Conservation (phyloP, 2,797 vertebrate genomes). For the Nyctalus aviator region DNA sequence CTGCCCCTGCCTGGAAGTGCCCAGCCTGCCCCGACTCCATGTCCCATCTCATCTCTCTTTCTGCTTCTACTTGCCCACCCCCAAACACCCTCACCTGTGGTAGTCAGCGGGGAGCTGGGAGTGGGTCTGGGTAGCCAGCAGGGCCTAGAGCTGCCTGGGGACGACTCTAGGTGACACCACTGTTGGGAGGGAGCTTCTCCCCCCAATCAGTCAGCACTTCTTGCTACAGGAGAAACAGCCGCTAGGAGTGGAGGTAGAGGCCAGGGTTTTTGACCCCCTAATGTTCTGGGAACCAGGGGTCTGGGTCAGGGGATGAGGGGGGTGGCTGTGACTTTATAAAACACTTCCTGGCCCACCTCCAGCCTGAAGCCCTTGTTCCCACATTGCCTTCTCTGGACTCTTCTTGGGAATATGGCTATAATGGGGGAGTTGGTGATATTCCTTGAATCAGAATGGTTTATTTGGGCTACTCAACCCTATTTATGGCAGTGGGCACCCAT, state of each 20-base stretch:
- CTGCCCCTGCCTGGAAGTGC: neutral
- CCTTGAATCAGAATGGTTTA: neutral
- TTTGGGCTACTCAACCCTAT: neutral
- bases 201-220: neutral
- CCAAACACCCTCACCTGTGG: neutral
- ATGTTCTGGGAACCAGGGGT: neutral
- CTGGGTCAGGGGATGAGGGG: neutral
- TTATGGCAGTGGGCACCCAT: neutral
- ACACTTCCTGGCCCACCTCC: neutral
- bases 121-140: neutral
- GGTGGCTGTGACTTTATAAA: neutral
- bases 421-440: neutral
- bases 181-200: neutral
- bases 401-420: neutral
- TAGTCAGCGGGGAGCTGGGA: neutral
- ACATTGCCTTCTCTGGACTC: neutral
- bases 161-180: slow-evolving; percentile 44
- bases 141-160: neutral
- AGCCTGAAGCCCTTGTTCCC: neutral
- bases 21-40: neutral
- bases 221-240: neutral
- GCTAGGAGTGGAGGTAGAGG: neutral
- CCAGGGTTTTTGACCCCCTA: neutral
- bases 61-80: neutral
- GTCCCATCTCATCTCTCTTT: neutral